These are phyloP conservation scores for Neoniphon sammara DNA, from an alignment of 2,797 vertebrate species.

Conservation along the genomic window DNA sequence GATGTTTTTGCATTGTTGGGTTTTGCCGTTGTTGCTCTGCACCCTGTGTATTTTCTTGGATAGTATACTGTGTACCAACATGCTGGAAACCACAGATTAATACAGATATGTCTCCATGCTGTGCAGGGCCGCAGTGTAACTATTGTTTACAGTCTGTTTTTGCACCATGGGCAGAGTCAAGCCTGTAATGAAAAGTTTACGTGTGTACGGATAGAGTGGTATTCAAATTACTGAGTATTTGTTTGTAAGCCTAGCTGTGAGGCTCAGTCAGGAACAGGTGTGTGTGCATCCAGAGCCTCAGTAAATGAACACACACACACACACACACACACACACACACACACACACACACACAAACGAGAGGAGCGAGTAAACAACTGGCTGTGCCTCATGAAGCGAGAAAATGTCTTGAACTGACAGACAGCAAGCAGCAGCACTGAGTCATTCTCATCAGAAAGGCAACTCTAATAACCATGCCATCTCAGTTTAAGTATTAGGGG, in stretches of 20 bases:
- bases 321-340: slow-evolving; percentile 33
- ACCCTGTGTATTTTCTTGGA: no score
- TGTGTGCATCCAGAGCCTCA: slow-evolving; percentile 36
- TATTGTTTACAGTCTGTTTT: slow-evolving; percentile 32
- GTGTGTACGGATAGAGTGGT: slow-evolving; percentile 21
- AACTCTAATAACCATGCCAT: slow-evolving; percentile 35
- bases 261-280: slow-evolving; percentile 41
- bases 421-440: slow-evolving; percentile 56
- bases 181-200: slow-evolving; percentile 15
- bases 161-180: neutral
- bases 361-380: slow-evolving; percentile 46
- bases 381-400: slow-evolving; percentile 32
- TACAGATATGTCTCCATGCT: slow-evolving; percentile 26
- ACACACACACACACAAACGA: slow-evolving; percentile 27
- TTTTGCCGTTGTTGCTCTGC: slow-evolving; percentile 4
- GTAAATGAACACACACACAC: slow-evolving; percentile 14
- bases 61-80: neutral
- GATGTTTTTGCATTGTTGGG: no score
- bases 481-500: slow-evolving; percentile 49
- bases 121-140: slow-evolving; percentile 34
- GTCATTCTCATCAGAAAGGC: slow-evolving; percentile 62
- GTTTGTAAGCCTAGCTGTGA: slow-evolving; percentile 37
- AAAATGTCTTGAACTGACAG: slow-evolving; percentile 70
- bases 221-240: slow-evolving; percentile 19
- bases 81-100: slow-evolving; percentile 25